Conservation (phyloP, 2,797 vertebrate genomes). For the Bradypodion ventrale region DNA sequence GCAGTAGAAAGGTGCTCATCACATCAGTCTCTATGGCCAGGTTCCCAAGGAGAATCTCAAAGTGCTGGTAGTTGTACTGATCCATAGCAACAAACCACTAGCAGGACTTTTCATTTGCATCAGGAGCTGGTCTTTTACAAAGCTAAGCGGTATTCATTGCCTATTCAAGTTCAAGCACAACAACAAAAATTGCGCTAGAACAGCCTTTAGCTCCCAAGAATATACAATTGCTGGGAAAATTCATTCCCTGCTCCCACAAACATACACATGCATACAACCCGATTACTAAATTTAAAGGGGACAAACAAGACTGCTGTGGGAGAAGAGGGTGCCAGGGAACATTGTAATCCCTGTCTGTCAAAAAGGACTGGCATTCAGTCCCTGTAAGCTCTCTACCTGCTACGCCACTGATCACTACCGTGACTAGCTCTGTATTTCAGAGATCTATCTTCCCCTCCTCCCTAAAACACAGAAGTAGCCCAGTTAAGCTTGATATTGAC, state of each 20-base stretch:
- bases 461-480: conserved; percentile 50
- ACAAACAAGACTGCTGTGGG: background rate
- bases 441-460: conserved; percentile 4
- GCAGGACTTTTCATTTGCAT: background rate
- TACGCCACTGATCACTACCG: conserved; percentile 19
- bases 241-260: background rate
- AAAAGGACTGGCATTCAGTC: background rate
- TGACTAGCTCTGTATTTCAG: conserved; percentile 32
- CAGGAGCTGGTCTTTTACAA: background rate
- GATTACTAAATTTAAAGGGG: background rate
- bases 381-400: background rate
- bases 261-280: no score
- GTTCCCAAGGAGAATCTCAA: background rate
- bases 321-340: background rate
- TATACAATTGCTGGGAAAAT: background rate
- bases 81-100: background rate
- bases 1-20: background rate
- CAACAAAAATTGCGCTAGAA: background rate
- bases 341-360: background rate
- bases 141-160: background rate
- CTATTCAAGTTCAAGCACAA: background rate
- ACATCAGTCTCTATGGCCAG: background rate
- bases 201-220: background rate
- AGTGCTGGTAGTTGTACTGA: background rate
- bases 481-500: conserved; percentile 34